phyloP scores from a whole-genome alignment of 2,113 vertebrate genomes.

The Hemicordylus capensis region DNA sequence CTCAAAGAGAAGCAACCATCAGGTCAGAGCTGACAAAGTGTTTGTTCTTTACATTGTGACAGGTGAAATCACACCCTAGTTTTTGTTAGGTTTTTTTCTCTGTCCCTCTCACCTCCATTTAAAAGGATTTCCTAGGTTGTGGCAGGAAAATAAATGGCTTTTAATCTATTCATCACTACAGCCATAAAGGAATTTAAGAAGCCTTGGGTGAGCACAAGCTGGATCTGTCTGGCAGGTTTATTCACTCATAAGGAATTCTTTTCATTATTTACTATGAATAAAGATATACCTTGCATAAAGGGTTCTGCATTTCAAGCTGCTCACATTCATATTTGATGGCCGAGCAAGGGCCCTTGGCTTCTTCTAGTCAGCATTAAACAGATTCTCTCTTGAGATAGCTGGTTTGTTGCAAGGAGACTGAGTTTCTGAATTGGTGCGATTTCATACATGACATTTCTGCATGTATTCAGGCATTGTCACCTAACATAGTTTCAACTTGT shows the following conservation, averaged over 20 bases:
- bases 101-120: conserved; percentile 11
- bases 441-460: neutral
- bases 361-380: conserved; percentile 6
- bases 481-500: too few species aligned
- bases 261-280: conserved; percentile 62
- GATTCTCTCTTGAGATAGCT: neutral
- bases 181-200: conserved; percentile 33
- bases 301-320: conserved; percentile 28
- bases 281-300: conserved; percentile 43
- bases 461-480: too few species aligned
- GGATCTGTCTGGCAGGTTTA: conserved; percentile 51
- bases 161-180: conserved; percentile 26
- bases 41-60: conserved; percentile 26
- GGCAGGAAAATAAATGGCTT: conserved; percentile 28
- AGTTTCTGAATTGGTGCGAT: conserved; percentile 12
- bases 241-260: conserved; percentile 54
- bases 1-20: conserved; percentile 32
- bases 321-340: conserved; percentile 51
- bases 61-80: neutral
- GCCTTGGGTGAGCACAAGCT: conserved; percentile 32
- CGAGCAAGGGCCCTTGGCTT: conserved; percentile 11
- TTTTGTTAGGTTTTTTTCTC: conserved; percentile 25
- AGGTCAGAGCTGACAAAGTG: conserved; percentile 26
- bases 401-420: conserved; percentile 38
- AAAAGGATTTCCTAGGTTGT: conserved; percentile 1